Conservation (phyloP, 2,888 invertebrate species). For the Nysson spinosus region DNA sequence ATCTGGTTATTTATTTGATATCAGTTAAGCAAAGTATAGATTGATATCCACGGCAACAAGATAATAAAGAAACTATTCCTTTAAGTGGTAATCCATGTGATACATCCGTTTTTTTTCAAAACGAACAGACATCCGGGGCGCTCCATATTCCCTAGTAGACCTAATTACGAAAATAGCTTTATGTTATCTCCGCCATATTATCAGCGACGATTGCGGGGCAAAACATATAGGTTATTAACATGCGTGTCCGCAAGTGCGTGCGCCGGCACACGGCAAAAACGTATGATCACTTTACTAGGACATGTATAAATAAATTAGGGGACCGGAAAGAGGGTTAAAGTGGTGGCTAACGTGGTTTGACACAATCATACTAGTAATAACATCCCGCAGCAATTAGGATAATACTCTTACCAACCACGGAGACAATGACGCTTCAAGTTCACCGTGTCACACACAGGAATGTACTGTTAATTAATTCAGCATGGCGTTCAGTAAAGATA, state of each 20-base stretch:
- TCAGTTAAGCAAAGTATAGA: too few relatives aligned
- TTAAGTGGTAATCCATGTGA: too few relatives aligned
- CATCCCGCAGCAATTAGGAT: slow-evolving; percentile 44
- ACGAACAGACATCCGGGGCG: slow-evolving; percentile 13
- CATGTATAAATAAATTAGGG: slow-evolving; percentile 52
- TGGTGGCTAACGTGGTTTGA: slow-evolving; percentile 5
- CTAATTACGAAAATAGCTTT: slow-evolving; percentile 50
- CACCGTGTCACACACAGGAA: too few relatives aligned
- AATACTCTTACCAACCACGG: too few relatives aligned
- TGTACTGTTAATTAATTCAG: too few relatives aligned
- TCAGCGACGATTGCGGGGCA: slow-evolving; percentile 39
- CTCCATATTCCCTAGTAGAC: slow-evolving; percentile 29
- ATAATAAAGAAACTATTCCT: too few relatives aligned
- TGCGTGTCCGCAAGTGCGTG: slow-evolving; percentile 46
- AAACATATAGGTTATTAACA: slow-evolving; percentile 10
- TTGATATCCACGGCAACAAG: too few relatives aligned
- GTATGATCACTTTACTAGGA: slow-evolving; percentile 4
- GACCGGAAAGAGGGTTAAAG: not conserved
- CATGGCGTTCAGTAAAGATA: too few relatives aligned
- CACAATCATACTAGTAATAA: slow-evolving; percentile 10
- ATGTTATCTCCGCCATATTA: slow-evolving; percentile 38
- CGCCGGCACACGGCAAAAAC: slow-evolving; percentile 18
- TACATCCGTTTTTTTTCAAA: too few relatives aligned
- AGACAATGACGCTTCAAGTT: too few relatives aligned
- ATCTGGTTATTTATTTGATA: too few relatives aligned